These are phyloP conservation scores for Apamea epomidion DNA, from an alignment of 2,888 invertebrate genomes.

Conservation along the genomic window DNA sequence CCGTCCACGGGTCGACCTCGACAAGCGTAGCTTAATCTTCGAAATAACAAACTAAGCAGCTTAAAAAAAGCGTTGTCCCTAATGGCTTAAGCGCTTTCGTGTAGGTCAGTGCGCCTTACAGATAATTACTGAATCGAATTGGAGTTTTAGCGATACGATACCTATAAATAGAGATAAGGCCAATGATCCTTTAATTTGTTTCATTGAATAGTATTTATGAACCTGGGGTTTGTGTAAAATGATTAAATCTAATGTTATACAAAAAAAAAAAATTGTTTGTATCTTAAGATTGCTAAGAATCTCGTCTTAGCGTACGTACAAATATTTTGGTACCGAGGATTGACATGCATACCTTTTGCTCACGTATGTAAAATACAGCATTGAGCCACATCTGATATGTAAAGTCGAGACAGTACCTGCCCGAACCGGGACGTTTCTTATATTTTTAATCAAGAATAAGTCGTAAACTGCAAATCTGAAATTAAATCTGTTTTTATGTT, in stretches of 20 bases:
- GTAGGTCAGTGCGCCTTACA: conserved; percentile 32
- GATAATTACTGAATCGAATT: conserved; percentile 46
- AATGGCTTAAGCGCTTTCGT: conserved; percentile 33
- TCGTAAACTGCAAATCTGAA: conserved; percentile 49
- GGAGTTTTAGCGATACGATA: conserved; percentile 16
- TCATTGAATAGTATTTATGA: neutral
- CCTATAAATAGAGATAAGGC: conserved; percentile 1
- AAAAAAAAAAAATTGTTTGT: neutral
- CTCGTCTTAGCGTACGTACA: neutral
- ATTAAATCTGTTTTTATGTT: conserved; percentile 58
- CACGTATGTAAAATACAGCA: conserved; percentile 28
- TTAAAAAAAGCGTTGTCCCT: conserved; percentile 27
- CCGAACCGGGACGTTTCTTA: conserved; percentile 15
- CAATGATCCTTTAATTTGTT: conserved; percentile 1
- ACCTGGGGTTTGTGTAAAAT: neutral
- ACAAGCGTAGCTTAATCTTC: neutral
- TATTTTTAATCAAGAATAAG: conserved; percentile 53
- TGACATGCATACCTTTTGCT: conserved; percentile 15
- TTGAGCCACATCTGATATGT: conserved; percentile 35
- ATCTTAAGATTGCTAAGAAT: neutral
- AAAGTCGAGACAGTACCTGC: conserved; percentile 13
- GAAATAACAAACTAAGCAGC: neutral
- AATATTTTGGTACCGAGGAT: conserved; percentile 18
- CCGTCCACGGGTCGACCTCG: neutral
- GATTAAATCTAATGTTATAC: too few species aligned